Percentiles rank a stretch among this genome's conserved stretches.
Evolutionary conservation across 2,797 vertebrate species (phyloP).

Genomic region (Mormyrops boulengeri): DNA sequence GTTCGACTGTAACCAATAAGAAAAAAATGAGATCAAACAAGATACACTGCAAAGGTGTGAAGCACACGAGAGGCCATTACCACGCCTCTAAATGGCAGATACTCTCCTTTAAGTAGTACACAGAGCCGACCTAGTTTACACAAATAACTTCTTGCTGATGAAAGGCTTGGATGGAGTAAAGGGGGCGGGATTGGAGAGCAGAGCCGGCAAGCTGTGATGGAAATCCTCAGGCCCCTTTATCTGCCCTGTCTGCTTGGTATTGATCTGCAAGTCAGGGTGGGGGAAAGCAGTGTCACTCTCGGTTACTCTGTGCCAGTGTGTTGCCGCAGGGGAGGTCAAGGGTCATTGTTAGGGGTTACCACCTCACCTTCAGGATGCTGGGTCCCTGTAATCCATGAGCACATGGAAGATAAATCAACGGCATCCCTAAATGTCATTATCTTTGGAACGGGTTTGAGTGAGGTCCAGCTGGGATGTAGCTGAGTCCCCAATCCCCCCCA

Average conservation of each 20-base stretch:
- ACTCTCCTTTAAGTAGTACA: background rate
- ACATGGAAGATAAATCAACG: background rate
- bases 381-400: background rate
- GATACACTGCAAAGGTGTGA: background rate
- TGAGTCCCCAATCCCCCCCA: background rate
- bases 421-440: background rate
- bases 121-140: slow-evolving; percentile 1
- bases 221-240: background rate
- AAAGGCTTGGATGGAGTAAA: background rate
- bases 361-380: background rate
- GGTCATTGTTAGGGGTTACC: background rate
- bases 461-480: background rate
- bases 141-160: slow-evolving; percentile 7
- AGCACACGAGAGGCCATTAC: background rate
- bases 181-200: background rate
- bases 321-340: background rate
- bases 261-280: background rate
- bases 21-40: background rate
- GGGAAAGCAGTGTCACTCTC: too few relatives aligned
- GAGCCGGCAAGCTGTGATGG: background rate
- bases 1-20: background rate
- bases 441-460: background rate
- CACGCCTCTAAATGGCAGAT: background rate
- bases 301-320: background rate
- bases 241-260: background rate